These are phyloP conservation scores for Leptocoma aspasia DNA, from an alignment of 2,113 vertebrate species.

Conservation along the genomic window DNA sequence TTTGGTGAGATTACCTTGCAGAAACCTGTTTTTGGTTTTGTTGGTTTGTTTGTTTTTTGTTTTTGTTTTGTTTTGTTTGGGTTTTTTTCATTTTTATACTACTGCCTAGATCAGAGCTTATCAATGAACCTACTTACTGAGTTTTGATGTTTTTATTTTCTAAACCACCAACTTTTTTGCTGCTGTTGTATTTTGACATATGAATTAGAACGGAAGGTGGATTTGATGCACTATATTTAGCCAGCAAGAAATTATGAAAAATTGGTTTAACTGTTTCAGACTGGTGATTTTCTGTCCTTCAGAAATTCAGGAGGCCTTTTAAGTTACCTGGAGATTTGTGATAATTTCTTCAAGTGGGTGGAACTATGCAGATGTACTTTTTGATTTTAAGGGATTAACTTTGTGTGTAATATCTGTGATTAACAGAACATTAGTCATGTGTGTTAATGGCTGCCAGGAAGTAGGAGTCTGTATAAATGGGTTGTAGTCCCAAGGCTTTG, in stretches of 20 bases:
- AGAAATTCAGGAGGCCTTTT: background rate
- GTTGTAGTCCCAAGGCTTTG: background rate
- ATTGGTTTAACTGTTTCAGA: background rate
- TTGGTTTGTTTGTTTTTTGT: too few relatives aligned
- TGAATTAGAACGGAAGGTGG: background rate
- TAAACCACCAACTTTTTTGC: background rate
- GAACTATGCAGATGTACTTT: background rate
- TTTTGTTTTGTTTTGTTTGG: background rate
- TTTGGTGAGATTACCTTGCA: background rate
- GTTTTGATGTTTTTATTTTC: background rate
- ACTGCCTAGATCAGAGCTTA: background rate
- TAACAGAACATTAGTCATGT: background rate
- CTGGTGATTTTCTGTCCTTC: background rate
- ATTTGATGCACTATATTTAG: background rate
- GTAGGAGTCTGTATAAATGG: background rate
- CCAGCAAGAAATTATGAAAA: background rate
- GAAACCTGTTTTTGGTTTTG: background rate
- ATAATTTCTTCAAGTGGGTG: background rate
- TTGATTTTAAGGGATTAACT: background rate
- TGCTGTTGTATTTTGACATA: background rate
- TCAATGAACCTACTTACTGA: background rate
- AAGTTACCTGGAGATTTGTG: background rate
- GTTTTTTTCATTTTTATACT: background rate
- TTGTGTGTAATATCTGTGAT: background rate
- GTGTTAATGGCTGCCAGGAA: background rate